phyloP scores from a whole-genome alignment of 2,113 vertebrate genomes.

The Cervus canadensis region DNA sequence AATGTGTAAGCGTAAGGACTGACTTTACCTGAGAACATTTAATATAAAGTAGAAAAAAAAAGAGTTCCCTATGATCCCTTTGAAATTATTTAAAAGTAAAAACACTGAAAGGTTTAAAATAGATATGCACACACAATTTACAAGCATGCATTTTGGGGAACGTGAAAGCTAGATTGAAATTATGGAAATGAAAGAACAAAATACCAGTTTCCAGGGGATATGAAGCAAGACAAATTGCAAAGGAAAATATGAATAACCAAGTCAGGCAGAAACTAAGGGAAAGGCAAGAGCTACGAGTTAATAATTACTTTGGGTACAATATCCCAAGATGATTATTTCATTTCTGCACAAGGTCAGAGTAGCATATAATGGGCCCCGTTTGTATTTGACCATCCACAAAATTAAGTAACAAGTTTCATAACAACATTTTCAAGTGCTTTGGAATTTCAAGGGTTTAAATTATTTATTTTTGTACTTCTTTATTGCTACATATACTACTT shows the following conservation, averaged over 20 bases:
- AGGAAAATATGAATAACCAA: slow-evolving; percentile 58
- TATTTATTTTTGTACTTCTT: slow-evolving; percentile 5
- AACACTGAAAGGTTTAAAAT: not conserved
- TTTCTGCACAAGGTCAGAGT: slow-evolving; percentile 14
- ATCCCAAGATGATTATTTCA: slow-evolving; percentile 1
- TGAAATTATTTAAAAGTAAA: slow-evolving; percentile 31
- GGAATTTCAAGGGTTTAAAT: slow-evolving; percentile 10
- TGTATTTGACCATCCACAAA: slow-evolving; percentile 12
- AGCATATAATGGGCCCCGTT: slow-evolving; percentile 18
- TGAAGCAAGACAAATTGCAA: slow-evolving; percentile 51
- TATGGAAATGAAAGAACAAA: slow-evolving; percentile 65
- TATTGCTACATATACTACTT: not conserved
- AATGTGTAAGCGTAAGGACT: not conserved
- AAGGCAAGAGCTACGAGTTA: slow-evolving; percentile 21
- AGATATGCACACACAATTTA: slow-evolving; percentile 17
- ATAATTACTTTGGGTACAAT: slow-evolving; percentile 40
- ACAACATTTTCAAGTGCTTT: slow-evolving; percentile 33
- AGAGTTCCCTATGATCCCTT: not conserved
- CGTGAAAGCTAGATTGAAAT: slow-evolving; percentile 33
- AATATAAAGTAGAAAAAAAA: not conserved
- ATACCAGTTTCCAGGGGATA: slow-evolving; percentile 31
- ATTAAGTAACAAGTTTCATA: slow-evolving; percentile 31
- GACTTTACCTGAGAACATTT: slow-evolving; percentile 1
- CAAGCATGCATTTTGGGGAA: slow-evolving; percentile 25
- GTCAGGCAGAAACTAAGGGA: slow-evolving; percentile 23